Percentiles rank a stretch among this genome's conserved stretches.
These are phyloP conservation scores for Zosterops lateralis DNA, from an alignment of 2,113 vertebrate species.

Conservation along the genomic window DNA sequence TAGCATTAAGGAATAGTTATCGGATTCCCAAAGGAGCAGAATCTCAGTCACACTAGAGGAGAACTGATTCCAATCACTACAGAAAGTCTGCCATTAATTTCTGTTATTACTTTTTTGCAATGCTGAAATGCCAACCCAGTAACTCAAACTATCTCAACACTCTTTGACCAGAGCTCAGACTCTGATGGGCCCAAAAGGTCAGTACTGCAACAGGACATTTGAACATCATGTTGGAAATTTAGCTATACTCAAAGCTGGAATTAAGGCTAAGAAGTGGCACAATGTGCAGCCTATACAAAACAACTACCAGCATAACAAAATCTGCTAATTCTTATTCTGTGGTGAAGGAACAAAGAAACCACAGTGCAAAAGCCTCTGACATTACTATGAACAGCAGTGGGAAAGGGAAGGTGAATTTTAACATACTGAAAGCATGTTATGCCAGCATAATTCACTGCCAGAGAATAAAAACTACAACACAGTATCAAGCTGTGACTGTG, in stretches of 20 bases:
- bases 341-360: not conserved
- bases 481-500: not conserved
- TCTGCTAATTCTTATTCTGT: not conserved
- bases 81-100: not conserved
- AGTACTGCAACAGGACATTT: not conserved
- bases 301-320: not conserved
- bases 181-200: not conserved
- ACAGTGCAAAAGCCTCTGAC: not conserved
- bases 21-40: not conserved
- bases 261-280: not conserved
- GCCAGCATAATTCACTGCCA: not conserved
- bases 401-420: slow-evolving; percentile 1
- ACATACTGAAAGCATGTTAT: not conserved
- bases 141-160: not conserved
- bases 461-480: not conserved
- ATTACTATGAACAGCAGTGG: not conserved
- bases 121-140: not conserved
- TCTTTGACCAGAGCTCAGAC: not conserved
- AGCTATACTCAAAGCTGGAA: not conserved
- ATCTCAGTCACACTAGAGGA: not conserved
- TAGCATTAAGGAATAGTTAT: not conserved
- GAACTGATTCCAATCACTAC: not conserved
- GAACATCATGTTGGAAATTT: not conserved
- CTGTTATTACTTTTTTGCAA: not conserved
- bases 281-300: not conserved